phyloP scores from a whole-genome alignment of 2,113 vertebrate genomes.

The Trogon melanurus region DNA sequence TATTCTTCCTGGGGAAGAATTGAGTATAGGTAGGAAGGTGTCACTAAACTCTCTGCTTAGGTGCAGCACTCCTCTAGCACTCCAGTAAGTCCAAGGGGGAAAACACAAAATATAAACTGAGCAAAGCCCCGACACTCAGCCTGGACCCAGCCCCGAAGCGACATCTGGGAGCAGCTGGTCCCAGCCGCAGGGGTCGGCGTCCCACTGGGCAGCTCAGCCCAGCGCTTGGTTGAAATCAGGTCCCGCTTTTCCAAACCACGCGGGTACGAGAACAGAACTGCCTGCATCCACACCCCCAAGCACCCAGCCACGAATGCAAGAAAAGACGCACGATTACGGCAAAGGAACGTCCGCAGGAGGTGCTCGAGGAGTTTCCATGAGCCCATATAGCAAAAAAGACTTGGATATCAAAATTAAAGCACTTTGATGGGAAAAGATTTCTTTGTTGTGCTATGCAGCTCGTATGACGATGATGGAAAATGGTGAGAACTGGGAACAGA shows the following conservation, averaged over 20 bases:
- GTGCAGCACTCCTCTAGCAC: neutral
- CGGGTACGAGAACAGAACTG: accelerated
- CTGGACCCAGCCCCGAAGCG: neutral
- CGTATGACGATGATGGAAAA: neutral
- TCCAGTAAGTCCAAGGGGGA: neutral
- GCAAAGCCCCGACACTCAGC: neutral
- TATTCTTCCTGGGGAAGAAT: neutral
- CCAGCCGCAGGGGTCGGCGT: neutral
- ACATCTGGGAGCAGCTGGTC: neutral
- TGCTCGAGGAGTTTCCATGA: neutral
- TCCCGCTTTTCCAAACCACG: neutral
- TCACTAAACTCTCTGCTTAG: neutral
- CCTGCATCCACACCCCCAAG: accelerated
- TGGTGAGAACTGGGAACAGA: accelerated
- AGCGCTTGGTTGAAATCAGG: neutral
- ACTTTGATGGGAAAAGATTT: neutral
- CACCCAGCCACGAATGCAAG: accelerated
- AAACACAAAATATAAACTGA: neutral
- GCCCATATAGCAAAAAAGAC: neutral
- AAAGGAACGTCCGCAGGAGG: accelerated
- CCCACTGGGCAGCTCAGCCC: neutral
- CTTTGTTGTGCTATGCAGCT: neutral
- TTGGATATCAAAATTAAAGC: neutral
- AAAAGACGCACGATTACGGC: accelerated
- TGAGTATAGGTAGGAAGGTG: neutral